Base-by-base conservation (phyloP, 2,113 vertebrate species). In the Malurus cyaneus region DNA sequence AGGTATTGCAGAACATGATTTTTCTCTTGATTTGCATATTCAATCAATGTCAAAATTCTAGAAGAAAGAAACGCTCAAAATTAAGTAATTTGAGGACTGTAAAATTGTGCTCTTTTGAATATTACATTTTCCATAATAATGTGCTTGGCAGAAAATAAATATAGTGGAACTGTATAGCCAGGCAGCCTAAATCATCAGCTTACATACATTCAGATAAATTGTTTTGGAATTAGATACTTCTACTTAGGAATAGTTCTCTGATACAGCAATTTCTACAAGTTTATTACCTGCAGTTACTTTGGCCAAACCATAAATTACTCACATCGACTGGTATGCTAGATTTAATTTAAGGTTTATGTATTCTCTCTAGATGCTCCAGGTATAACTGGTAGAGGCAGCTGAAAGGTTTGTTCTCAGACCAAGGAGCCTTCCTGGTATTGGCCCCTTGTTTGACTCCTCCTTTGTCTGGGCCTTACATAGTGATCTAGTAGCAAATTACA, bases 281-380 rank as follows among this genome's bases (percentile, higher is more conserved):
- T 83, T 92, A 83, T 62, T 92, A 86, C 80, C 67, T 91, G 66
- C 32, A 59, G 69, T 83, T 82, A 80, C 70, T 81, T 71, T 61
- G 36, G n/a, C 86, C 87, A 84, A 83, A 53, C 41, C 25, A 23
- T 88, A 89, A 81, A 65, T 96, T 64, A 80, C 71, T 90, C 70
- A 34, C 24, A n/a, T 26, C 34, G 76, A 72, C 53, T 67, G 41
- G 62, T 44, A 57, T 50, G 44, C 34, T 46, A 72, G 53, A 69
- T 0, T 2, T 74, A 78, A 86, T 93, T 70, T 56, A 74, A 28
- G 31, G 47, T 83, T 84, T 50, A 54, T 54, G 52, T 19, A 31
- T 23, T 87, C n/a, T 73, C 34, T 79, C 66, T 64, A 36, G 61
- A 50, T 81, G 82, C 53, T 80, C 53, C 18, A 52, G 56, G 39